Conservation (phyloP, 2,888 invertebrate genomes). For the Caenorhabditis sinica region DNA sequence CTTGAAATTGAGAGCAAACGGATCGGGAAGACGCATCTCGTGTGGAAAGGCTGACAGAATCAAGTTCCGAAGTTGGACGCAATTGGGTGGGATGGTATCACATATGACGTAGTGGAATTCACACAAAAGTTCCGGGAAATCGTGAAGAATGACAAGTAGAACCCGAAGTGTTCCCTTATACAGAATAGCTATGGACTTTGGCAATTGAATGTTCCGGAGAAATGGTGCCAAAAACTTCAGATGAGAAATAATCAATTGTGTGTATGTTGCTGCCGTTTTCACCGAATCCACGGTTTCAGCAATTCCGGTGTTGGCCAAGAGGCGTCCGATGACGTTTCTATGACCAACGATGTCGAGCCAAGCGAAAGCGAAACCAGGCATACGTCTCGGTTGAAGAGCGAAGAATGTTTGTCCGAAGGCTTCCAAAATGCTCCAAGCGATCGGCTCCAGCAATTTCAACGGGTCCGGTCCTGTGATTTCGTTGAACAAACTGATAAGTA, state of each 20-base stretch:
- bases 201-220: slow-evolving; percentile 95
- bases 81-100: slow-evolving; percentile 99
- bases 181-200: slow-evolving; percentile 93
- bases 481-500: slow-evolving; percentile 96
- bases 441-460: slow-evolving; percentile 89
- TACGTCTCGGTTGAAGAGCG: slow-evolving; percentile 93
- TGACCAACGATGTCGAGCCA: slow-evolving; percentile 99
- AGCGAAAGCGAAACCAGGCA: slow-evolving; percentile 97
- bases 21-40: slow-evolving; percentile 98
- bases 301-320: slow-evolving; percentile 71
- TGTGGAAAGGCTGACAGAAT: slow-evolving; percentile 98
- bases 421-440: slow-evolving; percentile 95
- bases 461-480: slow-evolving; percentile 91
- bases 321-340: slow-evolving; percentile 83
- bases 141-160: slow-evolving; percentile 94
- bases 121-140: slow-evolving; percentile 99
- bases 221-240: slow-evolving; percentile 98
- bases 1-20: slow-evolving; percentile 97
- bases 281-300: slow-evolving; percentile 67
- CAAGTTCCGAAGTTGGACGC: slow-evolving; percentile 97
- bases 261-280: slow-evolving; percentile 88
- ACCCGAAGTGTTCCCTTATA: slow-evolving; percentile 93
- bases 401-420: slow-evolving; percentile 87
- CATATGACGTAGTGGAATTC: slow-evolving; percentile 99
- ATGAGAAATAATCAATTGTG: slow-evolving; percentile 94